A percentile compares a stretch with the other conserved stretches of the same genome.
Conservation (phyloP, 2,113 vertebrate genomes). For the Nicator chloris region DNA sequence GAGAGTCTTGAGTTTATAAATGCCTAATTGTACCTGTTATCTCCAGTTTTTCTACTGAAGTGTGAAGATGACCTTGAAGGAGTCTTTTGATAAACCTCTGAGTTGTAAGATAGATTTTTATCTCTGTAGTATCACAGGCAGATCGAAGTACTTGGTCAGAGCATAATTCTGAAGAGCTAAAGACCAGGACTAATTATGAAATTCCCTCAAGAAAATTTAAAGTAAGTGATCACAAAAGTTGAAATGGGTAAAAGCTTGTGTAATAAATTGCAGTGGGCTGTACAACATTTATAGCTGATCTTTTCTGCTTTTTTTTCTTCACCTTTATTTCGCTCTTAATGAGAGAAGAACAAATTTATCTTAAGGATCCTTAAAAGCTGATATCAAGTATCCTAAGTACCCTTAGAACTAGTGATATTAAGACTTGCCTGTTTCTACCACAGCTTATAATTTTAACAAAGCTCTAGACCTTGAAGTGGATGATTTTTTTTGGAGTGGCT, state of each 20-base stretch:
- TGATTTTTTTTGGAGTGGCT: neutral
- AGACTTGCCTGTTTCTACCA: neutral
- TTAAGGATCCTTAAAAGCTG: neutral
- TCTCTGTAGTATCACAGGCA: neutral
- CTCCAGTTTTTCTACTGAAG: neutral
- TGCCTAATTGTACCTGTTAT: neutral
- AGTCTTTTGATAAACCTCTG: neutral
- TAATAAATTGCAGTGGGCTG: neutral
- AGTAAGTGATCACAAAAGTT: neutral
- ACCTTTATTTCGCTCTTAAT: neutral
- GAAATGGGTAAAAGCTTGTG: neutral
- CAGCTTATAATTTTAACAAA: neutral
- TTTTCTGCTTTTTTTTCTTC: neutral
- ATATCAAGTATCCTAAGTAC: neutral
- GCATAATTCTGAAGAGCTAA: neutral
- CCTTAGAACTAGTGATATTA: neutral
- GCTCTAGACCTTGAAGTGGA: neutral
- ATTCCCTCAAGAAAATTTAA: neutral
- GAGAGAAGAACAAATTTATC: neutral
- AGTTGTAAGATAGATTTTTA: conserved; percentile 13
- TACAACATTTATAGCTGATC: neutral
- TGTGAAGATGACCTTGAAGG: conserved; percentile 17
- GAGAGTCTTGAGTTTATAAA: neutral
- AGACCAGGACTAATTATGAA: neutral
- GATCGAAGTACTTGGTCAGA: neutral